Conservation (phyloP, 2,113 vertebrate species). For the Perognathus longimembris region DNA sequence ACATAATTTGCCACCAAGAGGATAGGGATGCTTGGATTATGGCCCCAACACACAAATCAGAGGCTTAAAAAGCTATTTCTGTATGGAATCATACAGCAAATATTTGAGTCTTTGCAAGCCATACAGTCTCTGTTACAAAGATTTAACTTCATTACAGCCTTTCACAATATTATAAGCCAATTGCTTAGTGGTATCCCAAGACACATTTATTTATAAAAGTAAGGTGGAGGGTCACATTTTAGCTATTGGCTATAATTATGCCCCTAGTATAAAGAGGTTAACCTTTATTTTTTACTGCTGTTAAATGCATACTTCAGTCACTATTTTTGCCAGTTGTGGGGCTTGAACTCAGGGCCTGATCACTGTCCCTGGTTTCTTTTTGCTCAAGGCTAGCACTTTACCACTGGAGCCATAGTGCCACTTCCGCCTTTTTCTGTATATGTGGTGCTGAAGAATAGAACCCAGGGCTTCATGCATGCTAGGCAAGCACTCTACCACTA, state of each 20-base stretch:
- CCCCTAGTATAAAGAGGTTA: not conserved
- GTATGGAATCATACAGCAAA: not conserved
- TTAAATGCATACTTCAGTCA: constrained; percentile 31
- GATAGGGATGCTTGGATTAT: not conserved
- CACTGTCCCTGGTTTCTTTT: too few species aligned
- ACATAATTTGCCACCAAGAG: not conserved
- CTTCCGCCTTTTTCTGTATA: too few species aligned
- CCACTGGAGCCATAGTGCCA: too few species aligned
- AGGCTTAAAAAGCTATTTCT: not conserved
- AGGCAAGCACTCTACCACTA: too few species aligned
- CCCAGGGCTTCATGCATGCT: too few species aligned
- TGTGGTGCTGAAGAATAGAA: too few species aligned
- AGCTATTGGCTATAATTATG: not conserved
- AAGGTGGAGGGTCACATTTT: not conserved
- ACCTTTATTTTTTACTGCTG: not conserved
- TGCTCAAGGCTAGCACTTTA: too few species aligned
- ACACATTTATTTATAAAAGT: constrained; percentile 31
- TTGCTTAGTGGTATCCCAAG: not conserved
- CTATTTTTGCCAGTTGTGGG: too few species aligned
- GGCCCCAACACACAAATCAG: not conserved
- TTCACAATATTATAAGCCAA: not conserved
- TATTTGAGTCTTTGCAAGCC: not conserved
- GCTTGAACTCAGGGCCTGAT: too few species aligned
- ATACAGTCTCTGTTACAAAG: not conserved
- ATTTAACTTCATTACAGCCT: not conserved